phyloP scores from a whole-genome alignment of 2,888 invertebrate genomes.

The Phyllotreta striolata region DNA sequence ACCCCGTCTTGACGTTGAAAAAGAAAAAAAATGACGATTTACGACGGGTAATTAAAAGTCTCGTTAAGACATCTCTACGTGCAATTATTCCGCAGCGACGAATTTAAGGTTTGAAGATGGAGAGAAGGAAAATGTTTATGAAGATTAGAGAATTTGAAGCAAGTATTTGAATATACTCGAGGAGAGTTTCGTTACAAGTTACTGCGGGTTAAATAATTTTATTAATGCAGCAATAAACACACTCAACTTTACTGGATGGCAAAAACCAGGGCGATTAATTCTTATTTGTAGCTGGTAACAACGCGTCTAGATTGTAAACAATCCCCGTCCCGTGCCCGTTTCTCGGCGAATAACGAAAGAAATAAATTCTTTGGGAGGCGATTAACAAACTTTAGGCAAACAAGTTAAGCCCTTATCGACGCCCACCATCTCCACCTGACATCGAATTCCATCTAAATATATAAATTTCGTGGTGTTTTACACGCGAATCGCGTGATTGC shows the following conservation, averaged over 20 bases:
- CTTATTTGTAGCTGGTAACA: slow-evolving; percentile 5
- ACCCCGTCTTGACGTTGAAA: not conserved
- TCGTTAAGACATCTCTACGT: too few species aligned
- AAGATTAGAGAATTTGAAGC: too few species aligned
- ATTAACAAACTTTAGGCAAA: slow-evolving; percentile 32
- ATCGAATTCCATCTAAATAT: slow-evolving; percentile 33
- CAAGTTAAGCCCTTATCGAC: slow-evolving; percentile 29
- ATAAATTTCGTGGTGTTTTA: slow-evolving; percentile 31
- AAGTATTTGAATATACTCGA: too few species aligned
- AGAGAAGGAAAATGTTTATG: too few species aligned
- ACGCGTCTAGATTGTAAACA: slow-evolving; percentile 20
- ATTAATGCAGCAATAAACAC: too few species aligned
- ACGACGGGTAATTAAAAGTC: too few species aligned
- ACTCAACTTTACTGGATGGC: too few species aligned
- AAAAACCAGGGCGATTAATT: not conserved
- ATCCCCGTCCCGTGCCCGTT: slow-evolving; percentile 12
- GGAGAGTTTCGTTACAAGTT: too few species aligned
- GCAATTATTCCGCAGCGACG: too few species aligned
- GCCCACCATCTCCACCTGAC: slow-evolving; percentile 23
- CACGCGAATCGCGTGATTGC: slow-evolving; percentile 30
- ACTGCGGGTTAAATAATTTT: too few species aligned
- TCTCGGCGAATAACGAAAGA: slow-evolving; percentile 15
- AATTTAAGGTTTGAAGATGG: too few species aligned
- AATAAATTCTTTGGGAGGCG: slow-evolving; percentile 22
- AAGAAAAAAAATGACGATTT: too few species aligned